phyloP scores from a whole-genome alignment of 2,888 invertebrate genomes.

The Odontothrips loti region DNA sequence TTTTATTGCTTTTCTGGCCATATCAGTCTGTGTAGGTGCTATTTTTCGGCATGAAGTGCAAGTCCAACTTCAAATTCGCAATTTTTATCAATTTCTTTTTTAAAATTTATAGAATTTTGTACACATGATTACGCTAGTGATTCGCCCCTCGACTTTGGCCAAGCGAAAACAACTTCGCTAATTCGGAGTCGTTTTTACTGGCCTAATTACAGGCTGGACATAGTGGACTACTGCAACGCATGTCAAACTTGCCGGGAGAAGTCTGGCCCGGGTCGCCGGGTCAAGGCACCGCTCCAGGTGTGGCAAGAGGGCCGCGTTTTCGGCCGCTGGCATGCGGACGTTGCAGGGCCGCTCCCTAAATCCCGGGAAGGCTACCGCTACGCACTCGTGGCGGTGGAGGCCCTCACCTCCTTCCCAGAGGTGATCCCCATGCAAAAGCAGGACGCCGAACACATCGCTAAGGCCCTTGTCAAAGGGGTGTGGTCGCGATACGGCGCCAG shows the following conservation, averaged over 20 bases:
- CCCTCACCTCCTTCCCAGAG: neutral
- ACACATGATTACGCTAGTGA: no score
- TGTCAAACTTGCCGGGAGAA: neutral
- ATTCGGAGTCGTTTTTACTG: neutral
- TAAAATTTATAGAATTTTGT: no score
- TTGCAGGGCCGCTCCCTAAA: neutral
- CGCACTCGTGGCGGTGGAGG: neutral
- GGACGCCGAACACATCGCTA: neutral
- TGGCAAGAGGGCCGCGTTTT: constrained; percentile 2
- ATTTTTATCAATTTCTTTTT: no score
- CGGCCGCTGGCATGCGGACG: constrained; percentile 3
- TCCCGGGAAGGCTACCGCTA: neutral
- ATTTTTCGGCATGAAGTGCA: no score
- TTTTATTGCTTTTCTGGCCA: no score
- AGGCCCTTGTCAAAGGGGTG: neutral
- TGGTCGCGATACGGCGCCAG: neutral
- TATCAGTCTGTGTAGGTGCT: no score
- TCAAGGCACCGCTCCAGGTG: neutral
- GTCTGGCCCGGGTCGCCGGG: neutral
- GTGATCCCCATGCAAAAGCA: neutral
- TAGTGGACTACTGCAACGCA: neutral
- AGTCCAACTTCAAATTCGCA: no score
- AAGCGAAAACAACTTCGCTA: neutral
- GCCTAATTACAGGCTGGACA: neutral
- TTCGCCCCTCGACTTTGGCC: no score